phyloP scores from a whole-genome alignment of 2,113 vertebrate genomes.

The Pagrus major region DNA sequence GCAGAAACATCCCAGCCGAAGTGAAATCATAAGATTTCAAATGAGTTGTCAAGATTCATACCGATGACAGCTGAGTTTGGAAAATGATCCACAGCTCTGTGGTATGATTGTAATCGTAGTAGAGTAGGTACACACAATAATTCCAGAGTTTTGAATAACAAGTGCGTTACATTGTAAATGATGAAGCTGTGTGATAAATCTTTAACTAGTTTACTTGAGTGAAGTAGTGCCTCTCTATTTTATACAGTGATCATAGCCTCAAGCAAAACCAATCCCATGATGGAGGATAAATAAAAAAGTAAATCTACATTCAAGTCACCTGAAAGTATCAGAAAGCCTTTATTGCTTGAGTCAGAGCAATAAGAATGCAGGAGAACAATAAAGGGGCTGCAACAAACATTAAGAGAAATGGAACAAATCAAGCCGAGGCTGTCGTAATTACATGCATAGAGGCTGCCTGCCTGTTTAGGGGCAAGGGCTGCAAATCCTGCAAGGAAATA shows the following conservation, averaged over 20 bases:
- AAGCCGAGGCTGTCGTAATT: conserved; percentile 73
- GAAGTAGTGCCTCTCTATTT: conserved; percentile 15
- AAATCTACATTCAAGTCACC: conserved; percentile 51
- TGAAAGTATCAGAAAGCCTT: conserved; percentile 50
- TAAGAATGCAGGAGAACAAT: conserved; percentile 70
- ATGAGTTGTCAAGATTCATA: conserved; percentile 59
- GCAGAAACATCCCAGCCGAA: conserved; percentile 28
- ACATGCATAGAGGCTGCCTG: conserved; percentile 67
- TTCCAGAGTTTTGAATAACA: not conserved
- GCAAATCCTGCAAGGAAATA: conserved; percentile 76
- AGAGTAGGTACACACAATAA: conserved; percentile 1
- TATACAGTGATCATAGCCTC: conserved; percentile 39
- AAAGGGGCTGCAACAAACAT: conserved; percentile 67
- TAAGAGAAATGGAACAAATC: conserved; percentile 83
- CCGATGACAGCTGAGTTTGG: conserved; percentile 27
- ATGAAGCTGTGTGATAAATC: conserved; percentile 23
- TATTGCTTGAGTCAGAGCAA: conserved; percentile 63
- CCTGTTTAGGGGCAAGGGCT: conserved; percentile 73
- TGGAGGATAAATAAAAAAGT: conserved; percentile 44
- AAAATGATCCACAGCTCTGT: not conserved
- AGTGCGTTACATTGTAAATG: not conserved
- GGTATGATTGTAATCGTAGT: not conserved
- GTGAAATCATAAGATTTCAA: conserved; percentile 59
- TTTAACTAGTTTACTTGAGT: conserved; percentile 30
- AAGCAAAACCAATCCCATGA: conserved; percentile 46